phyloP scores from a whole-genome alignment of 2,888 invertebrate species.

The Strigamia crassipes region DNA sequence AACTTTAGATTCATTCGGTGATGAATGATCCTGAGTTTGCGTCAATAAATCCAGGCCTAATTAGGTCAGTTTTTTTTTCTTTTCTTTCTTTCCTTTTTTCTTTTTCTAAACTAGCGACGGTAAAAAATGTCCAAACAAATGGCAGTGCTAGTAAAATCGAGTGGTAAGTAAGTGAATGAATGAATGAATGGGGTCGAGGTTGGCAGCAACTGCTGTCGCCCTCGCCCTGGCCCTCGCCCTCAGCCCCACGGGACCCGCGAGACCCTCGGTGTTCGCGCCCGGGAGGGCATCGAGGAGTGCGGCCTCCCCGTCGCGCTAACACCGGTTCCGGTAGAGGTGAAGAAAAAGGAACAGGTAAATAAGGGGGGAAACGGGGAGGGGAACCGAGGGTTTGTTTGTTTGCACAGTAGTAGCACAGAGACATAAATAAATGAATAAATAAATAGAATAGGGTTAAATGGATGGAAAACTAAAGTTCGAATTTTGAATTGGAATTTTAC shows the following conservation, averaged over 20 bases:
- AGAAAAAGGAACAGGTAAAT: constrained; percentile 8
- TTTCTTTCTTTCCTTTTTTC: not conserved
- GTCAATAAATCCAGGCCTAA: not conserved
- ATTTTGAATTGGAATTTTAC: too few relatives aligned
- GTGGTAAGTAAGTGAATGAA: constrained; percentile 11
- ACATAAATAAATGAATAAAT: not conserved
- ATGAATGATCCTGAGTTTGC: not conserved
- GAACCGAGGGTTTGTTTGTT: constrained; percentile 4
- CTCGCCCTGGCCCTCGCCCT: not conserved
- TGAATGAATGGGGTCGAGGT: constrained; percentile 27
- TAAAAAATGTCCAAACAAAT: not conserved
- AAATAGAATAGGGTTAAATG: too few relatives aligned
- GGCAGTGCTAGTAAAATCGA: not conserved
- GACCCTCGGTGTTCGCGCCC: not conserved
- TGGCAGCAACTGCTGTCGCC: not conserved
- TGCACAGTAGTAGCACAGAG: not conserved
- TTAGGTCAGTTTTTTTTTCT: not conserved
- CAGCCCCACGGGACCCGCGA: too few relatives aligned
- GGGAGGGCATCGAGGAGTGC: not conserved
- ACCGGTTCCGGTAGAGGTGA: not conserved
- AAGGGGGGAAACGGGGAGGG: not conserved
- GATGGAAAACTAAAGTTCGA: too few relatives aligned
- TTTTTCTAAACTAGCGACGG: not conserved
- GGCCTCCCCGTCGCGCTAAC: not conserved
- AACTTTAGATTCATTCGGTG: not conserved